Conservation (phyloP, 2,113 vertebrate genomes). For the Meleagris gallopavo region DNA sequence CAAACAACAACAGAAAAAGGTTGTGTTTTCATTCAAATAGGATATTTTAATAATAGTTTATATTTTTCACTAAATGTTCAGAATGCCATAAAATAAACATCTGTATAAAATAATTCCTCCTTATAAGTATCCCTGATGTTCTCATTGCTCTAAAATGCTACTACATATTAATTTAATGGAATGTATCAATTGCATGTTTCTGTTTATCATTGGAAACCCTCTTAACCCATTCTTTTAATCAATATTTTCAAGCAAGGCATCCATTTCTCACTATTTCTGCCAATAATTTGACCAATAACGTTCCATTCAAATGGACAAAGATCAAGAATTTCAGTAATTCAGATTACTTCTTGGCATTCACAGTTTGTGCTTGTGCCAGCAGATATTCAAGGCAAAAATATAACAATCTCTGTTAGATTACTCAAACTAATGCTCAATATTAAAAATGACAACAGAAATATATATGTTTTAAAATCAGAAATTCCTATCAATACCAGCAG, state of each 20-base stretch:
- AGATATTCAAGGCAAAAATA: conserved; percentile 14
- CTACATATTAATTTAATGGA: not conserved
- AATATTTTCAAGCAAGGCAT: conserved; percentile 40
- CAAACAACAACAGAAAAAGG: not conserved
- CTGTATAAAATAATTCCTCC: not conserved
- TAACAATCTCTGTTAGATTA: not conserved
- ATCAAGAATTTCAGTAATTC: conserved; percentile 36
- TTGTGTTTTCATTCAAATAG: not conserved
- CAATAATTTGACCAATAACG: conserved; percentile 24
- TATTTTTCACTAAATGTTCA: not conserved
- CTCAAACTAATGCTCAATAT: not conserved
- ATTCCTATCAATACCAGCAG: not conserved
- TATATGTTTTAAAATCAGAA: not conserved
- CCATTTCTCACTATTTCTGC: not conserved
- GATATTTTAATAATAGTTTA: not conserved
- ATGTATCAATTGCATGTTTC: not conserved
- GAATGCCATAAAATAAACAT: not conserved
- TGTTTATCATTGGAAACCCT: conserved; percentile 4
- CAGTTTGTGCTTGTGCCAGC: conserved; percentile 6
- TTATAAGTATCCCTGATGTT: not conserved
- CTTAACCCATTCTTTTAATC: conserved; percentile 31
- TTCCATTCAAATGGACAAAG: conserved; percentile 20
- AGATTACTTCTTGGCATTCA: not conserved
- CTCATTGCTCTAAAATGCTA: not conserved
- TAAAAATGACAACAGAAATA: not conserved